Evolutionary conservation across 2,797 vertebrate genomes (phyloP).

Genomic region (Acrocephalus scirpaceus): DNA sequence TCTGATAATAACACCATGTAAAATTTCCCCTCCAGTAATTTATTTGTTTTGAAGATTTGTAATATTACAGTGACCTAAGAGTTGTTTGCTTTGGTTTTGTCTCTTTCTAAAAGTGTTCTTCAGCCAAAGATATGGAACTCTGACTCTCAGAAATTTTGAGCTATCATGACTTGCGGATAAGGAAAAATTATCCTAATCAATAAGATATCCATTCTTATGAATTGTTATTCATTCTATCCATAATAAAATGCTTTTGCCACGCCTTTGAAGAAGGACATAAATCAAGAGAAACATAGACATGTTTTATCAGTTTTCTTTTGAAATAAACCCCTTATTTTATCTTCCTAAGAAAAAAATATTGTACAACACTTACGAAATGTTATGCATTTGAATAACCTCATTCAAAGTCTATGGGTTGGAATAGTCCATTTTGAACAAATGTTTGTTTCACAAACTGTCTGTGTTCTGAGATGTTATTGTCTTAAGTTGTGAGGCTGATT

Average conservation of each 20-base stretch:
- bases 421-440: neutral
- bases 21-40: slow-evolving; percentile 1
- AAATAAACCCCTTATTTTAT: neutral
- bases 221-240: neutral
- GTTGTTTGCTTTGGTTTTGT: neutral
- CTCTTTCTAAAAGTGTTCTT: neutral
- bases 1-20: neutral
- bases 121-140: neutral
- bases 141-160: neutral
- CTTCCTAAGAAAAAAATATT: neutral
- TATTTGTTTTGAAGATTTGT: neutral
- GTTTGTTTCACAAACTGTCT: rapidly evolving
- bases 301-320: neutral
- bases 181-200: neutral
- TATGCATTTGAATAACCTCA: neutral
- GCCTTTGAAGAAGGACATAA: neutral
- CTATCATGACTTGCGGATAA: neutral
- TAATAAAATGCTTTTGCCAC: neutral
- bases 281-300: neutral
- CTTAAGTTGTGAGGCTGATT: neutral
- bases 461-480: neutral
- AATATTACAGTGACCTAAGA: neutral
- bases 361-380: rapidly evolving
- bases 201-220: neutral
- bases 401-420: neutral